Base-by-base conservation (phyloP, 2,888 invertebrate genomes). In the Corythucha ciliata region DNA sequence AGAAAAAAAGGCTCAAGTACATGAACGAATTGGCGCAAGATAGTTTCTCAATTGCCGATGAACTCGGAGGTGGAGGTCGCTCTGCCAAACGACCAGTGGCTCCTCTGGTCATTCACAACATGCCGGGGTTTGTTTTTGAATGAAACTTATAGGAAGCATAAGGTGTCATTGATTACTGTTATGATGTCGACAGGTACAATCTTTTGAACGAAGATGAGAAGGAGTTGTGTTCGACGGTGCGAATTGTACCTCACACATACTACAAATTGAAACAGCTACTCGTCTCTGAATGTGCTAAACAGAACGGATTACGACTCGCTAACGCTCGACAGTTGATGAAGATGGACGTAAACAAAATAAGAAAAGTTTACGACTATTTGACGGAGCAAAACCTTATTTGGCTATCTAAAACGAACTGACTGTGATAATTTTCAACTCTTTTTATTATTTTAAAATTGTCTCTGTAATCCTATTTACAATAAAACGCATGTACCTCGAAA, bases 271-370 rank as follows among this genome's bases (percentile, higher is more conserved):
- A 86, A 63, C 75, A 77, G 32, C 72, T 80, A 41, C 69, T 93
- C 5, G 75, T 85, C 27, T 66, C 74, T 0, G 91, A 92, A 66
- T 85, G 83, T 67, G 74, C 79, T 55, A 89, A 84, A 66, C 52
- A 55, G 32, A 53, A 59, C 36, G 70, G 76, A 54, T 69, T 93
- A 5, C 76, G 81, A 55, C 70, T 93, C 55, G 78, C 87, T 2
- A 87, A 88, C 65, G 92, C 92, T 0, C 72, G 93, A 46, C 75
- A 76, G 36, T 74, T 91, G 37, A 76, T 92, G 32, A 92, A 91
- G 69, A 93, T 93, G 60, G 92, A 93, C 72, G 93, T 93, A 4
- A 73, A 74, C 61, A 74, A 74, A 60, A 93, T 92, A 0, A 77
- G 91, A 57, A 87, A 87, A 68, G 78, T 92, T 62, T 86, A 83